These are phyloP conservation scores for Macrophya annulata DNA, from an alignment of 2,888 invertebrate species.

Conservation along the genomic window DNA sequence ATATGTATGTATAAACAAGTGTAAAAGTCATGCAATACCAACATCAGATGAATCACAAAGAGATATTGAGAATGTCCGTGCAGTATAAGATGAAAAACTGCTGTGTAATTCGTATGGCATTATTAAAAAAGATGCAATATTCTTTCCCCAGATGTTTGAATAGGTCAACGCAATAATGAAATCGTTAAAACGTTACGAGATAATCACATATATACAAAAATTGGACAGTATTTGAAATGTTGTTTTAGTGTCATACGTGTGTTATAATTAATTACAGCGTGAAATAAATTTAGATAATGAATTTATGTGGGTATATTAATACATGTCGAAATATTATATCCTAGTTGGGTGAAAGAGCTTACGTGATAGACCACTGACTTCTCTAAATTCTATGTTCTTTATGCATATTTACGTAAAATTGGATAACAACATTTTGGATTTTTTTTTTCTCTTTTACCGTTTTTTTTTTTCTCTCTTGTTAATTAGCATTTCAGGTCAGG, in stretches of 20 bases:
- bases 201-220: neutral
- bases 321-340: neutral
- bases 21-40: conserved; percentile 9
- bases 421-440: conserved; percentile 16
- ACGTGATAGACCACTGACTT: conserved; percentile 20
- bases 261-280: neutral
- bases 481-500: conserved; percentile 47
- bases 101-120: neutral
- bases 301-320: neutral
- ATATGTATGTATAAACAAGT: neutral
- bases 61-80: no score
- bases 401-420: conserved; percentile 46
- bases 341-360: conserved; percentile 42
- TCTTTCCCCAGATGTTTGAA: neutral
- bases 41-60: neutral
- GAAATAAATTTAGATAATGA: conserved; percentile 4
- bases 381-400: conserved; percentile 27
- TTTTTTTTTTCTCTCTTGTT: neutral
- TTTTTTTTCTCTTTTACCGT: neutral
- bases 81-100: neutral
- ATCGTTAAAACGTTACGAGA: neutral
- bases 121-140: conserved; percentile 11
- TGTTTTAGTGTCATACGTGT: neutral
- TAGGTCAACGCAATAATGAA: neutral
- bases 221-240: neutral